Evolutionary conservation across 2,797 vertebrate genomes (phyloP).

Genomic region (Rhabdophis nuchalis): DNA sequence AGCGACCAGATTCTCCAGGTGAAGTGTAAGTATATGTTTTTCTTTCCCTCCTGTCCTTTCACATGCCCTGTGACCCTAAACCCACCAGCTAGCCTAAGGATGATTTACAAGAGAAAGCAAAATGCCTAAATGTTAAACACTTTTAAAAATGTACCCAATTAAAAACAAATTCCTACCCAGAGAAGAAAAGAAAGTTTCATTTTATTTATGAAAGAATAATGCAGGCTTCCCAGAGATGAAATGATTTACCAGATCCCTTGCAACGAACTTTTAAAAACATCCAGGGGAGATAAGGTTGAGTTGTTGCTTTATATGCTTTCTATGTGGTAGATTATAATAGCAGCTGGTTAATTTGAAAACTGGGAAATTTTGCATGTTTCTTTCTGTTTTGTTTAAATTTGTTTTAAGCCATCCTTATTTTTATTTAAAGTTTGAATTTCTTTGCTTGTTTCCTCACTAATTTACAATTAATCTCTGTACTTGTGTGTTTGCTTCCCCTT

Average conservation of each 20-base stretch:
- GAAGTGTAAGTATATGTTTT: slow-evolving; percentile 93
- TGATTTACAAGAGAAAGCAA: slow-evolving; percentile 36
- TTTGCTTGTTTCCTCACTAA: slow-evolving; percentile 59
- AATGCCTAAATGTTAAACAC: not conserved
- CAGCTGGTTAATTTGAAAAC: slow-evolving; percentile 59
- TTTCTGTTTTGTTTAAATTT: slow-evolving; percentile 70
- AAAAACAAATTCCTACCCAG: not conserved
- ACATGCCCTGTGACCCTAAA: slow-evolving; percentile 51
- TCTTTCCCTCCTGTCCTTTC: slow-evolving; percentile 62
- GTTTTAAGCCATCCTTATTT: slow-evolving; percentile 70
- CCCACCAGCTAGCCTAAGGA: slow-evolving; percentile 48
- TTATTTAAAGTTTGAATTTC: slow-evolving; percentile 69
- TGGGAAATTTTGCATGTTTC: slow-evolving; percentile 94
- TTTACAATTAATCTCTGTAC: slow-evolving; percentile 65
- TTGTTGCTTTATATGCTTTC: slow-evolving; percentile 33
- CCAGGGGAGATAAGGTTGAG: slow-evolving; percentile 33
- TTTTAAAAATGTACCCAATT: slow-evolving; percentile 1
- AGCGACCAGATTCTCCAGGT: slow-evolving; percentile 99
- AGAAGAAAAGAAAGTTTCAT: slow-evolving; percentile 28
- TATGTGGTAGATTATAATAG: slow-evolving; percentile 34
- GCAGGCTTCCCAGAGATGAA: slow-evolving; percentile 12
- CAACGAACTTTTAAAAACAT: not conserved
- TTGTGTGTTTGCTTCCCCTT: slow-evolving; percentile 67
- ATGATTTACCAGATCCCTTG: not conserved
- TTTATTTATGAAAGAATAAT: slow-evolving; percentile 47